Conservation (phyloP, 2,888 invertebrate species). For the Trissolcus japonicus region DNA sequence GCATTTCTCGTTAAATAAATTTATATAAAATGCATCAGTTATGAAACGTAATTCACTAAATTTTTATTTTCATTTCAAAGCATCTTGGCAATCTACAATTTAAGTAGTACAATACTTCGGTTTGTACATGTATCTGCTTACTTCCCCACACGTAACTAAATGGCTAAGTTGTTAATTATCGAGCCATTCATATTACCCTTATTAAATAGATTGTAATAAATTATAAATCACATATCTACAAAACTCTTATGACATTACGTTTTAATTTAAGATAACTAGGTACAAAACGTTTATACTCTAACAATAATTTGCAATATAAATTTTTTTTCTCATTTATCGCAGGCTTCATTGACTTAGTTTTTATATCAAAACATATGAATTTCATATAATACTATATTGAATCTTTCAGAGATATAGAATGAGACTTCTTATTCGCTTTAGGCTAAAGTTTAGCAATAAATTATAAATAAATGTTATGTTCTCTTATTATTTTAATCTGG, state of each 20-base stretch:
- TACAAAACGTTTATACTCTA: slow-evolving; percentile 38
- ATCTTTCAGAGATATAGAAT: slow-evolving; percentile 22
- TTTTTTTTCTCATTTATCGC: slow-evolving; percentile 36
- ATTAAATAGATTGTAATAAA: slow-evolving; percentile 27
- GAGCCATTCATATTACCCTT: background rate
- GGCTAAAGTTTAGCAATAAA: slow-evolving; percentile 14
- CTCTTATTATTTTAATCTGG: background rate
- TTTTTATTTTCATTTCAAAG: slow-evolving; percentile 33
- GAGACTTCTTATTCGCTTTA: slow-evolving; percentile 20
- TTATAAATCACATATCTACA: slow-evolving; percentile 49
- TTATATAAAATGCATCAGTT: background rate
- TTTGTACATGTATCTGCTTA: slow-evolving; percentile 13
- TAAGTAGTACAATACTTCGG: slow-evolving; percentile 33
- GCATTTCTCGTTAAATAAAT: too few species aligned
- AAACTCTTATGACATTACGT: slow-evolving; percentile 23
- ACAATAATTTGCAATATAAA: slow-evolving; percentile 36
- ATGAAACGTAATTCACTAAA: slow-evolving; percentile 13
- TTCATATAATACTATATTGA: slow-evolving; percentile 32
- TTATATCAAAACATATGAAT: slow-evolving; percentile 39
- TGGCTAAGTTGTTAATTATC: background rate
- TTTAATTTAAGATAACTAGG: slow-evolving; percentile 42
- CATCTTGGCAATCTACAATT: slow-evolving; percentile 23
- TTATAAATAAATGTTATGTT: slow-evolving; percentile 7
- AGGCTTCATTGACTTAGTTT: slow-evolving; percentile 46
- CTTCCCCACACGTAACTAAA: slow-evolving; percentile 9